phyloP scores from a whole-genome alignment of 2,113 vertebrate genomes.

The Hippotragus niger region DNA sequence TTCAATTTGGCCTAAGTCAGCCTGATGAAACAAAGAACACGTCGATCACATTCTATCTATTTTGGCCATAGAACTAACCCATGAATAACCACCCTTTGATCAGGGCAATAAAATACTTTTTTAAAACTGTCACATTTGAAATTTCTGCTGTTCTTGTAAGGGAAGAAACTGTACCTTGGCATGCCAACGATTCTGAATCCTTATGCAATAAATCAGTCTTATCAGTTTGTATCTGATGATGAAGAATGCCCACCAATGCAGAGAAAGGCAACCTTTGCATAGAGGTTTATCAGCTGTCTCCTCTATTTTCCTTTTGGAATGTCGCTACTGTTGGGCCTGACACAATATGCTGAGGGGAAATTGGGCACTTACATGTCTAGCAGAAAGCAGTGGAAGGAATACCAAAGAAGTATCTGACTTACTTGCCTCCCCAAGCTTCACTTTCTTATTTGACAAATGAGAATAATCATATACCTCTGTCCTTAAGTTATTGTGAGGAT shows the following conservation, averaged over 20 bases:
- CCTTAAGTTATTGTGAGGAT: not conserved
- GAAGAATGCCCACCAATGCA: not conserved
- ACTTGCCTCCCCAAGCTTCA: too few relatives aligned
- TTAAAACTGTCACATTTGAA: not conserved
- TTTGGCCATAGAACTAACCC: not conserved
- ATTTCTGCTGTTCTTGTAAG: not conserved
- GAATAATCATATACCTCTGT: not conserved
- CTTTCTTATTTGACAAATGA: not conserved
- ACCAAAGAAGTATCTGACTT: not conserved
- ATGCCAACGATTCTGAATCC: not conserved
- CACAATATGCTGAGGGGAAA: not conserved
- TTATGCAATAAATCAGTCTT: not conserved
- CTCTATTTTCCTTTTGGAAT: not conserved
- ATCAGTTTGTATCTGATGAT: not conserved
- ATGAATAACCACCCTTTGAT: not conserved
- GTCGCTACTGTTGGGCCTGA: not conserved
- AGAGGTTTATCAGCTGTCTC: not conserved
- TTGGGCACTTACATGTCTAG: not conserved
- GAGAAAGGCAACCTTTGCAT: not conserved
- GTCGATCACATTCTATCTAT: not conserved
- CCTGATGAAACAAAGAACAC: not conserved
- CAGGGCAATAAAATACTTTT: not conserved
- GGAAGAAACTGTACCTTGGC: too few relatives aligned
- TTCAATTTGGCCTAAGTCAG: not conserved
- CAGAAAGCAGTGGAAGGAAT: not conserved